Base-by-base conservation (phyloP, 2,888 invertebrate genomes). In the Leptarthrus brevirostris region DNA sequence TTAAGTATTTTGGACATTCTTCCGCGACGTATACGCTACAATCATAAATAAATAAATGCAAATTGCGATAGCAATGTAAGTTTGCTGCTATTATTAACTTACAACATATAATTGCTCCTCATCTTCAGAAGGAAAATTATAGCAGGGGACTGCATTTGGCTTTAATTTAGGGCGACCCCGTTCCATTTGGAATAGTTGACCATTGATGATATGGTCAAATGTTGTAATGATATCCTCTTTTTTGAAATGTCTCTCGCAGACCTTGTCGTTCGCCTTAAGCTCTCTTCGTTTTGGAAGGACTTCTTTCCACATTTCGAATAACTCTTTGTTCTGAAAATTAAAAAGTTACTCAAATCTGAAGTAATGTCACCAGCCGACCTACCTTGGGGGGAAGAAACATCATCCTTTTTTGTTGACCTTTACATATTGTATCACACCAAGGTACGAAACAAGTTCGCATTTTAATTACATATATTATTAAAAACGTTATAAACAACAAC, bases 151-250 rank as follows among this genome's bases (percentile, higher is more conserved):
- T 3, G 80, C 81, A 22, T 78, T 72, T 8, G 74, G 61, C 10
- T 79, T 79, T 1, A 82, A 72, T 47, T 78, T 78, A 0, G 80
- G 77, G 16, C 81, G 76, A 0, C 79, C 82, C 2, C 82, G 77
- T 74, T 81, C 79, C 58, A 82, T 78, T 73, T 80, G 76, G 72
- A 79, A 79, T 1, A 80, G 34, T 71, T 78, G 20, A 0, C 82
- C 82, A 61, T 80, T 79, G 20, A 82, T 80, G 2, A 77, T 74
- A 52, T 80, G 80, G 34, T 81, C 80, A 77, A 80, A 82, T 8
- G 79, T 79, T 2, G 78, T 79, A 18, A 77, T 64, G 3, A 82
- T 79, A 40, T 81, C 80, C 0, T 78, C 74, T 3, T 76, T 72
- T 1, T 66, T 24, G 72, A 81, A 82, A 75, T 82, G 82, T 3